These are phyloP conservation scores for Channallabes apus DNA, from an alignment of 2,797 vertebrate genomes.

Conservation along the genomic window DNA sequence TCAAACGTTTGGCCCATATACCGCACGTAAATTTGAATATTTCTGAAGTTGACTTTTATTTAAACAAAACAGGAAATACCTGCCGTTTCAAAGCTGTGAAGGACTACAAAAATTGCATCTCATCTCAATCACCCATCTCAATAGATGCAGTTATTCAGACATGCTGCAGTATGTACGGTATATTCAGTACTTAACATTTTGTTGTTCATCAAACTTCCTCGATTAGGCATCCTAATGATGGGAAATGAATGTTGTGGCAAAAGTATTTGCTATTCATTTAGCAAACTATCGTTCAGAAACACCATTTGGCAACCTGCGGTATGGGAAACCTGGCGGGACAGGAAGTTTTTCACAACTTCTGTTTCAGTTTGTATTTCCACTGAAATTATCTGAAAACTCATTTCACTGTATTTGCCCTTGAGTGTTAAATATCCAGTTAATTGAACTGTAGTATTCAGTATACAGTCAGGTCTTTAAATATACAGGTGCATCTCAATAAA, in stretches of 20 bases:
- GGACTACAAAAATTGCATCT: neutral
- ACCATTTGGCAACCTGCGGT: neutral
- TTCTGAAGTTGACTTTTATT: neutral
- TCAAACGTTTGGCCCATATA: neutral
- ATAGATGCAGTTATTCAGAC: neutral
- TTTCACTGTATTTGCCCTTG: too few relatives aligned
- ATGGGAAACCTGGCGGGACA: neutral
- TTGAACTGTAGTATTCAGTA: too few relatives aligned
- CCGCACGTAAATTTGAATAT: neutral
- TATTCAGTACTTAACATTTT: too few relatives aligned
- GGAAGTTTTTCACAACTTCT: conserved; percentile 41
- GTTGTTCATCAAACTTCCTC: neutral
- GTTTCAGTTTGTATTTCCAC: conserved; percentile 23
- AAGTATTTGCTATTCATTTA: neutral
- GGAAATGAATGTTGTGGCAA: too few relatives aligned
- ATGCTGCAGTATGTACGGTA: neutral
- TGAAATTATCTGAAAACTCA: neutral
- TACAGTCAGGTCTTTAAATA: too few relatives aligned
- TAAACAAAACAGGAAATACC: neutral
- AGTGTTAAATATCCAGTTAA: too few relatives aligned
- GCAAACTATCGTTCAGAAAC: neutral
- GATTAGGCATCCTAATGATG: neutral
- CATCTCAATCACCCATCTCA: too few relatives aligned
- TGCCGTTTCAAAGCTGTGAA: neutral
- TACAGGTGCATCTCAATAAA: too few relatives aligned